phyloP scores from a whole-genome alignment of 2,888 invertebrate genomes.

The Ecliptopera silaceata region DNA sequence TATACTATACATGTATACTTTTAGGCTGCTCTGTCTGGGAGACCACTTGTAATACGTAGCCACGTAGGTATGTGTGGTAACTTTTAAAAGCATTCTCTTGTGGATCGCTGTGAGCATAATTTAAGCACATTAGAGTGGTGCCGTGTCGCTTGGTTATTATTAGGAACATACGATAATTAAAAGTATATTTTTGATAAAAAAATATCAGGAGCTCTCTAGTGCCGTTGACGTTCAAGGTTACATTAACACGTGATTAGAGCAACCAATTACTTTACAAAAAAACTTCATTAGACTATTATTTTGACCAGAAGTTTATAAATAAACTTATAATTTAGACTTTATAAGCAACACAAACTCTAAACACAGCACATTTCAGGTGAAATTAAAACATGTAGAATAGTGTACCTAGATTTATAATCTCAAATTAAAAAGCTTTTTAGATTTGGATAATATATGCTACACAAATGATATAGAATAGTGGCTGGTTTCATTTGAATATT shows the following conservation, averaged over 20 bases:
- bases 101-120: constrained; percentile 31
- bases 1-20: constrained; percentile 45
- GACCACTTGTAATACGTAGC: constrained; percentile 27
- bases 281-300: too few relatives aligned
- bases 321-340: too few relatives aligned
- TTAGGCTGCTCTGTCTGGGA: constrained; percentile 40
- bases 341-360: too few relatives aligned
- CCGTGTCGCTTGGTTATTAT: constrained; percentile 30
- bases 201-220: constrained; percentile 6
- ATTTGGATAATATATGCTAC: too few relatives aligned
- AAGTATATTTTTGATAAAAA: constrained; percentile 8
- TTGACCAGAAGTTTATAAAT: too few relatives aligned
- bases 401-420: too few relatives aligned
- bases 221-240: constrained; percentile 14
- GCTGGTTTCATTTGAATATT: not conserved
- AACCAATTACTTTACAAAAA: not conserved
- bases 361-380: too few relatives aligned
- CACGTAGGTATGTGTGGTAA: constrained; percentile 33
- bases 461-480: too few relatives aligned
- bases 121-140: constrained; percentile 27
- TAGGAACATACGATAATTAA: constrained; percentile 26
- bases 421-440: too few relatives aligned
- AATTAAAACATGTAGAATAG: too few relatives aligned
- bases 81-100: constrained; percentile 41
- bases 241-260: constrained; percentile 2